A percentile compares a stretch with the other conserved stretches of the same genome.
phyloP scores from a whole-genome alignment of 2,888 invertebrate species.

The Amblyteles armatorius region DNA sequence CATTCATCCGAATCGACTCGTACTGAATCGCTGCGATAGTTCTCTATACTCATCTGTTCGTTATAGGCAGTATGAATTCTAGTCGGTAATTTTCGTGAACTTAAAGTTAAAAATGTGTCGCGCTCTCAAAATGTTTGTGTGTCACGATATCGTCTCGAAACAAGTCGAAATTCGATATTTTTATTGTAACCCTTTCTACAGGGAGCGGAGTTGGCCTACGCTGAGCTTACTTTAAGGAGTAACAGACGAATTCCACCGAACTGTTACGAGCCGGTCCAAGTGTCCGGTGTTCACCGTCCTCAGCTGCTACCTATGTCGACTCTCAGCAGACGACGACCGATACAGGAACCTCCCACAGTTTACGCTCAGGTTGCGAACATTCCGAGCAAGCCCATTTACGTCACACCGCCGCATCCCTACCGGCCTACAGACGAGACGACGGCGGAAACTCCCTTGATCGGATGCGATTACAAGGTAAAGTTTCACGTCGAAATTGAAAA shows the following conservation, averaged over 20 bases:
- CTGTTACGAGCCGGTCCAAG: slow-evolving; percentile 81
- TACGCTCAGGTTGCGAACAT: slow-evolving; percentile 81
- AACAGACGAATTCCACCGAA: slow-evolving; percentile 81
- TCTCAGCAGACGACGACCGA: slow-evolving; percentile 79
- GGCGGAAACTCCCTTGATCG: slow-evolving; percentile 82
- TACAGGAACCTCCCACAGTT: slow-evolving; percentile 77
- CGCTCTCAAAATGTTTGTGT: neutral
- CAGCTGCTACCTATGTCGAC: slow-evolving; percentile 83
- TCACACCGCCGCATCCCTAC: slow-evolving; percentile 81
- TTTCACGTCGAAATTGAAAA: neutral
- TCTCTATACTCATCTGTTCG: too few species aligned
- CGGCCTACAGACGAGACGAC: slow-evolving; percentile 78
- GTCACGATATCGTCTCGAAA: neutral
- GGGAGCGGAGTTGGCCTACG: slow-evolving; percentile 81
- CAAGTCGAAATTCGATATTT: neutral
- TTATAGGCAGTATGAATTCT: too few species aligned
- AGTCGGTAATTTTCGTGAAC: neutral
- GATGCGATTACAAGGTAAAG: slow-evolving; percentile 82
- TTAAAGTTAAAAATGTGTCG: neutral
- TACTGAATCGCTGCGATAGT: too few species aligned
- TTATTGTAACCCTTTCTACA: slow-evolving; percentile 62
- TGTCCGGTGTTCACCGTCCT: slow-evolving; percentile 79
- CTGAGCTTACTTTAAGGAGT: slow-evolving; percentile 80
- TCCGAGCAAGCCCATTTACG: slow-evolving; percentile 82
- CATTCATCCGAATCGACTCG: too few species aligned